Conservation (phyloP, 2,888 invertebrate species). For the Zhuqinia jingwanae region DNA sequence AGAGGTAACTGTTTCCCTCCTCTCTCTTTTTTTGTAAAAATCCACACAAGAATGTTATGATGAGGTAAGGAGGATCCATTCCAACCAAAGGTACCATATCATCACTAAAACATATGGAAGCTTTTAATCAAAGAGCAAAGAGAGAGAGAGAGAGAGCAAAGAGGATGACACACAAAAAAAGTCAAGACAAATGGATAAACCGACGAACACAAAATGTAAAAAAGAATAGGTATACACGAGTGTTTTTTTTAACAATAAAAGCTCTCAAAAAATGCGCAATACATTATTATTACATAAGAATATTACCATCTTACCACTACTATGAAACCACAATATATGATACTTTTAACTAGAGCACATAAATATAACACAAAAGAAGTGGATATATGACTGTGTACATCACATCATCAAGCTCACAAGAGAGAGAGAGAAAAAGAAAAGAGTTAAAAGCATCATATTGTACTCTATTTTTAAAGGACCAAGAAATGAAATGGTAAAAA, state of each 20-base stretch:
- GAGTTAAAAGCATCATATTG: constrained; percentile 69
- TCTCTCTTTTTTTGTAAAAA: constrained; percentile 2
- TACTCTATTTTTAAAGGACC: constrained; percentile 45
- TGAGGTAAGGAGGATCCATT: constrained; percentile 9
- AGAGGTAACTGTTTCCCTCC: constrained; percentile 35
- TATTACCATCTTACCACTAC: background rate
- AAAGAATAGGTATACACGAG: constrained; percentile 2
- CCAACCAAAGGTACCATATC: too few relatives aligned
- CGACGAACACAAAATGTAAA: constrained; percentile 23
- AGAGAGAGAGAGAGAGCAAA: background rate
- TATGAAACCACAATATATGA: background rate
- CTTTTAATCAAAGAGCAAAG: constrained; percentile 60
- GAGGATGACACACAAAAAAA: constrained; percentile 52
- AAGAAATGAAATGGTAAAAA: constrained; percentile 12
- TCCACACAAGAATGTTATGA: constrained; percentile 15
- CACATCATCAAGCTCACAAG: too few relatives aligned
- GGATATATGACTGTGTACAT: constrained; percentile 41
- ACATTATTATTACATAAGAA: constrained; percentile 20
- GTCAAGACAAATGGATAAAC: constrained; percentile 55
- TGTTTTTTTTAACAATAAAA: constrained; percentile 50
- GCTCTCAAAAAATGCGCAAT: constrained; percentile 14
- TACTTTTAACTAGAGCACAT: constrained; percentile 40
- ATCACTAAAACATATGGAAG: constrained; percentile 31
- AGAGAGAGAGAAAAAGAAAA: too few relatives aligned
- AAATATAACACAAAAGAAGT: constrained; percentile 18